These are phyloP conservation scores for Prionace glauca DNA, from an alignment of 2,797 vertebrate genomes.

Conservation along the genomic window DNA sequence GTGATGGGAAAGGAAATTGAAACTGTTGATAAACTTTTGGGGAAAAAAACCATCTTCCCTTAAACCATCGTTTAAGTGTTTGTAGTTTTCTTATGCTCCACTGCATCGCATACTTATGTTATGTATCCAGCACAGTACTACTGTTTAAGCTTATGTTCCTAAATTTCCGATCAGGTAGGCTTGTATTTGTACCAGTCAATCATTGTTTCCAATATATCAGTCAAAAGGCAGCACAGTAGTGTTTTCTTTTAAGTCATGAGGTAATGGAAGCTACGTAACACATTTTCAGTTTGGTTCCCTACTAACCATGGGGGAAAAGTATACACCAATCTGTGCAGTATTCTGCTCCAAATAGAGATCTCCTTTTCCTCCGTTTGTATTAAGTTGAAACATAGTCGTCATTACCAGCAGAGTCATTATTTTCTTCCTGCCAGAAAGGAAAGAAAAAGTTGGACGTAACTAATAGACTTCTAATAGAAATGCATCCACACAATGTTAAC, in stretches of 20 bases:
- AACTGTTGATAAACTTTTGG: neutral
- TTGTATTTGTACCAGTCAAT: neutral
- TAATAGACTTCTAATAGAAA: neutral
- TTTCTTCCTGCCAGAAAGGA: constrained; percentile 17
- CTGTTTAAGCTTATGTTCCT: neutral
- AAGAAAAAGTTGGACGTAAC: neutral
- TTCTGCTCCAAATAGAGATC: neutral
- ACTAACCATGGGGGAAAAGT: neutral
- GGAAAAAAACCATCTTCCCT: neutral
- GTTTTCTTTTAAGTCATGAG: neutral
- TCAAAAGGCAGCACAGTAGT: constrained; percentile 8
- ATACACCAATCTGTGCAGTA: constrained; percentile 11
- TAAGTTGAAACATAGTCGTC: neutral
- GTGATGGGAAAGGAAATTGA: neutral
- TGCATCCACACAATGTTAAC: neutral
- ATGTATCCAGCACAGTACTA: neutral
- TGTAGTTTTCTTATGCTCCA: neutral
- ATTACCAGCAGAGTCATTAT: constrained; percentile 22
- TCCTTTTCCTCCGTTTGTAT: constrained; percentile 19
- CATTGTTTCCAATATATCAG: neutral
- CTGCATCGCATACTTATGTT: neutral
- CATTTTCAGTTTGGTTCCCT: constrained; percentile 22
- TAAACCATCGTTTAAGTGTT: neutral
- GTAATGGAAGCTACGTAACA: constrained; percentile 18
- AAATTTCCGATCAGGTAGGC: neutral